Conservation (phyloP, 2,888 invertebrate genomes). For the Synergus gifuensis region DNA sequence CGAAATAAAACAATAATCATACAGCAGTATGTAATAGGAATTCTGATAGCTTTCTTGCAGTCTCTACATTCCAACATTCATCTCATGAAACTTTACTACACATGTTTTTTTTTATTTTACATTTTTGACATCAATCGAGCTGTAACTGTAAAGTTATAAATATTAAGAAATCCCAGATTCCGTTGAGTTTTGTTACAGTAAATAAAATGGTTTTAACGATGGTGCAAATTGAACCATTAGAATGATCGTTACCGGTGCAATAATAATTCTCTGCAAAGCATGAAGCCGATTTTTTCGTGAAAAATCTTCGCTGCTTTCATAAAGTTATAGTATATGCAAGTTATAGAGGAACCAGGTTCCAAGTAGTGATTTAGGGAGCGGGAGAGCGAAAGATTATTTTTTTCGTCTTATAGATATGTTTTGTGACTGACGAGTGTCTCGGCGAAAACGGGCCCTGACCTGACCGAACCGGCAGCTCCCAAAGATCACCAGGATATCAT, state of each 20-base stretch:
- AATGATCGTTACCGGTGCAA: constrained; percentile 46
- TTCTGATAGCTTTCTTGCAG: neutral
- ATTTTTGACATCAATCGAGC: neutral
- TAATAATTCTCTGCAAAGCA: constrained; percentile 47
- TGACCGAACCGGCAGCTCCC: constrained; percentile 66
- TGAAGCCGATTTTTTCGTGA: neutral
- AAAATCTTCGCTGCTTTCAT: constrained; percentile 55
- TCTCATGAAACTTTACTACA: neutral
- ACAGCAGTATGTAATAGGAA: no score
- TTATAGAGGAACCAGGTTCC: constrained; percentile 65
- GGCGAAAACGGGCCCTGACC: constrained; percentile 65
- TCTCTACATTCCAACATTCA: constrained; percentile 2
- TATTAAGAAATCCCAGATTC: neutral
- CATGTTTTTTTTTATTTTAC: neutral
- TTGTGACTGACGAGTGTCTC: constrained; percentile 72
- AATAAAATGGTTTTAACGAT: neutral
- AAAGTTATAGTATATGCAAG: constrained; percentile 55
- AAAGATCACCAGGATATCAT: constrained; percentile 66
- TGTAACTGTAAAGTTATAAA: neutral
- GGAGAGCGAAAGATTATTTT: constrained; percentile 61
- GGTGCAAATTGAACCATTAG: constrained; percentile 1
- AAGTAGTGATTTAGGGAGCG: constrained; percentile 67
- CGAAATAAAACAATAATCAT: neutral
- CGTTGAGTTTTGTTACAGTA: constrained; percentile 8
- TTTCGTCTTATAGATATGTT: constrained; percentile 62